Percentiles rank a stretch among this genome's conserved stretches.
These are phyloP conservation scores for Alectura lathami DNA, from an alignment of 2,113 vertebrate species.

Conservation along the genomic window DNA sequence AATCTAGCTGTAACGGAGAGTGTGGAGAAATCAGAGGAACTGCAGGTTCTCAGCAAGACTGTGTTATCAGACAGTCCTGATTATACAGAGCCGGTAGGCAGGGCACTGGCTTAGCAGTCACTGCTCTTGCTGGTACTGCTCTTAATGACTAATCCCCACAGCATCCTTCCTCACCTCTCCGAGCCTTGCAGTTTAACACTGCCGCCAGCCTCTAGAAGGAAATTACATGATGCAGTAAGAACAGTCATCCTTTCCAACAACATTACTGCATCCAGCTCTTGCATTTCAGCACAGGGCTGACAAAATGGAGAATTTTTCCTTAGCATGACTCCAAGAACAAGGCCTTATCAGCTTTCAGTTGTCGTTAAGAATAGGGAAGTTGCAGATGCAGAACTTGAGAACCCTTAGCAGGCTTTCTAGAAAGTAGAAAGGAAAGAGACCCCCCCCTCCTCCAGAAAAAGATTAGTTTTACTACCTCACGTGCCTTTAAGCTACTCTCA, in stretches of 20 bases:
- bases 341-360: not conserved
- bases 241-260: not conserved
- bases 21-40: constrained; percentile 4
- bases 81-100: not conserved
- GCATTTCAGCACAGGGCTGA: not conserved
- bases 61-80: constrained; percentile 33
- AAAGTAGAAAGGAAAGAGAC: not conserved
- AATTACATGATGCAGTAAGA: not conserved
- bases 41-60: constrained; percentile 11
- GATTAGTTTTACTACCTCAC: not conserved
- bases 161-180: constrained; percentile 29
- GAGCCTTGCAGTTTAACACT: constrained; percentile 26
- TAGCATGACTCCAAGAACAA: too few relatives aligned
- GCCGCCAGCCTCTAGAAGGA: not conserved
- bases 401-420: not conserved
- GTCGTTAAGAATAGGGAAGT: not conserved
- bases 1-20: constrained; percentile 27
- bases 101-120: constrained; percentile 32
- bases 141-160: constrained; percentile 42
- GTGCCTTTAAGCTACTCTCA: not conserved
- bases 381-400: not conserved
- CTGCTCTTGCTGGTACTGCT: not conserved
- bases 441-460: not conserved
- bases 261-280: not conserved
- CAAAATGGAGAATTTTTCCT: not conserved